phyloP scores from a whole-genome alignment of 2,888 invertebrate species.

The Andrena praecox region DNA sequence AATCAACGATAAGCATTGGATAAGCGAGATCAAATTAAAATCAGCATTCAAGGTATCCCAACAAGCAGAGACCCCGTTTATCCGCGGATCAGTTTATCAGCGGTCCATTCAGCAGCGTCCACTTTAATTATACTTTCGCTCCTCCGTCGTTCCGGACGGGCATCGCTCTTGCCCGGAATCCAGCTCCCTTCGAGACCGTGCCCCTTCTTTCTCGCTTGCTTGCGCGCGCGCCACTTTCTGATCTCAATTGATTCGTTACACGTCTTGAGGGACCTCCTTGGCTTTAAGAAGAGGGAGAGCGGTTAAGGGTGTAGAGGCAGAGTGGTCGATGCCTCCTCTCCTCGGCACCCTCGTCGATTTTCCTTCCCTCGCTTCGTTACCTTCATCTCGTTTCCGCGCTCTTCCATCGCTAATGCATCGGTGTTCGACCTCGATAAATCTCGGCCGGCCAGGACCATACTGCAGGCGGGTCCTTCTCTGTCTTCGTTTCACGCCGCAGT shows the following conservation, averaged over 20 bases:
- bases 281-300: slow-evolving; percentile 57
- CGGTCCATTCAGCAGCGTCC: slow-evolving; percentile 2
- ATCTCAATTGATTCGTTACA: slow-evolving; percentile 81
- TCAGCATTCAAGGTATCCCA: slow-evolving; percentile 36
- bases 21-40: slow-evolving; percentile 27
- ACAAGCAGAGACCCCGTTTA: background rate
- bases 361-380: slow-evolving; percentile 77
- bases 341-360: slow-evolving; percentile 71
- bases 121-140: slow-evolving; percentile 15
- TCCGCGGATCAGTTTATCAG: slow-evolving; percentile 10
- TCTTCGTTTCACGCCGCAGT: slow-evolving; percentile 34
- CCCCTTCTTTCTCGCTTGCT: background rate
- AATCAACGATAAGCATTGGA: slow-evolving; percentile 25
- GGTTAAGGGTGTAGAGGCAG: slow-evolving; percentile 48
- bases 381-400: slow-evolving; percentile 75
- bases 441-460: slow-evolving; percentile 66
- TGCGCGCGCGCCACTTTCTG: slow-evolving; percentile 49
- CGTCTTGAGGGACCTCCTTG: slow-evolving; percentile 59
- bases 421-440: slow-evolving; percentile 79
- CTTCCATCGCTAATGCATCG: slow-evolving; percentile 80
- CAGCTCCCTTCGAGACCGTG: slow-evolving; percentile 31
- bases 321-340: slow-evolving; percentile 53
- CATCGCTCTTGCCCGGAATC: slow-evolving; percentile 3
- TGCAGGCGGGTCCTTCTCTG: slow-evolving; percentile 36
- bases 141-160: background rate